Percentiles rank a stretch among this genome's conserved stretches.
Conservation (phyloP, 2,888 invertebrate species). For the Cataglyphis livida region DNA sequence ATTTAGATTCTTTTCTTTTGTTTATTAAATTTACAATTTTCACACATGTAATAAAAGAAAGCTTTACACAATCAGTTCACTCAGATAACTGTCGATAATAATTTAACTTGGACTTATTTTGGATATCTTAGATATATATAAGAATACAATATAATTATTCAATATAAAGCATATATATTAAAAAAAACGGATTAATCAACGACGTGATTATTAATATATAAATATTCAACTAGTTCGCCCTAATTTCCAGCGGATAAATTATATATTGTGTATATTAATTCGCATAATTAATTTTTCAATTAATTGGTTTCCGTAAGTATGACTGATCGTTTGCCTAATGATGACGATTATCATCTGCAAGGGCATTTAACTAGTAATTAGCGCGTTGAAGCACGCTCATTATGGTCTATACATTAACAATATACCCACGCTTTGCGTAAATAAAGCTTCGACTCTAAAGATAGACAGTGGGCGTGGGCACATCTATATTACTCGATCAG, state of each 20-base stretch:
- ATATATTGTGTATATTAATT: not conserved
- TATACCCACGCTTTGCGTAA: constrained; percentile 11
- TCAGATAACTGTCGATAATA: not conserved
- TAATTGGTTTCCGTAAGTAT: constrained; percentile 10
- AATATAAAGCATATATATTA: not conserved
- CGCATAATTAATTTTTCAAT: constrained; percentile 19
- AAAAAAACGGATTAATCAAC: not conserved
- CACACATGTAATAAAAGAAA: not conserved
- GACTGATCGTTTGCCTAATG: constrained; percentile 1
- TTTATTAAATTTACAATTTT: not conserved
- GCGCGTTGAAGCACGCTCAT: constrained; percentile 19
- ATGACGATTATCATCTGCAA: constrained; percentile 23
- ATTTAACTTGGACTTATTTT: not conserved
- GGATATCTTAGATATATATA: not conserved
- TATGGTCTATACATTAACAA: not conserved
- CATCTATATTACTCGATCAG: not conserved
- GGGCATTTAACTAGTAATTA: constrained; percentile 34
- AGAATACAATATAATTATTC: constrained; percentile 11
- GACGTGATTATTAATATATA: constrained; percentile 12
- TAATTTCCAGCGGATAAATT: constrained; percentile 10
- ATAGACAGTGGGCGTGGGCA: constrained; percentile 11
- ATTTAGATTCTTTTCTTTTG: not conserved
- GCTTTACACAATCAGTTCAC: not conserved
- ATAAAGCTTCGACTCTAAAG: constrained; percentile 27
- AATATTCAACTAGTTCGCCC: not conserved